Base-by-base conservation (phyloP, 2,888 invertebrate genomes). In the Chrysina gloriosa region DNA sequence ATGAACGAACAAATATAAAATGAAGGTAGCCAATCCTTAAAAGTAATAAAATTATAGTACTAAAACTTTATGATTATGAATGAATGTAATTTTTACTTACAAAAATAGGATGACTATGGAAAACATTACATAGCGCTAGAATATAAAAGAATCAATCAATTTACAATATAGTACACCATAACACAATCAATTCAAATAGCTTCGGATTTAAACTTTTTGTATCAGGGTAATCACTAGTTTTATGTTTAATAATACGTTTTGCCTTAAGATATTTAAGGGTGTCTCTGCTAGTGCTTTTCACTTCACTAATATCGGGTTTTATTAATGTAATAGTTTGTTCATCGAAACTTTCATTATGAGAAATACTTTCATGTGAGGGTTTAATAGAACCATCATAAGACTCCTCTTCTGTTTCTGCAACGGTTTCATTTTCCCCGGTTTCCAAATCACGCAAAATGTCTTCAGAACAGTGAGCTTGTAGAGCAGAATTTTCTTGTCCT, bases 251-350 rank as follows among this genome's bases (percentile, higher is more conserved):
- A 65, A 83, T 83, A 64, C 83, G 76, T 74, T 83, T 83, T 0
- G 82, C 79, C 74, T 83, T 83, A 64, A 83, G 75, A 72, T 81
- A 81, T 34, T 79, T 81, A 70, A 83, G 74, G 29, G 82, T 81
- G 63, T 82, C 82, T 70, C 78, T 76, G 72, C 76, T 80, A 52
- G 76, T 76, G 65, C 76, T 74, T 25, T 77, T 78, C 48, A 77
- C 74, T 72, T 81, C 81, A 74, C 79, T 77, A 63, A 79, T 45
- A 67, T 79, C 77, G 2, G 80, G 78, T 73, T 77, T 80, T 47
- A 77, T 69, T 14, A 70, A 31, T 42, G 71, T 63, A 6, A 77
- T 76, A 50, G 75, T 69, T 50, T 78, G 76, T 65, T 78, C 72
- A 14, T 63, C 65, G 61, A 71, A 72, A 25, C 31, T 67, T 11